phyloP scores from a whole-genome alignment of 2,113 vertebrate species.

The Malurus elegans region DNA sequence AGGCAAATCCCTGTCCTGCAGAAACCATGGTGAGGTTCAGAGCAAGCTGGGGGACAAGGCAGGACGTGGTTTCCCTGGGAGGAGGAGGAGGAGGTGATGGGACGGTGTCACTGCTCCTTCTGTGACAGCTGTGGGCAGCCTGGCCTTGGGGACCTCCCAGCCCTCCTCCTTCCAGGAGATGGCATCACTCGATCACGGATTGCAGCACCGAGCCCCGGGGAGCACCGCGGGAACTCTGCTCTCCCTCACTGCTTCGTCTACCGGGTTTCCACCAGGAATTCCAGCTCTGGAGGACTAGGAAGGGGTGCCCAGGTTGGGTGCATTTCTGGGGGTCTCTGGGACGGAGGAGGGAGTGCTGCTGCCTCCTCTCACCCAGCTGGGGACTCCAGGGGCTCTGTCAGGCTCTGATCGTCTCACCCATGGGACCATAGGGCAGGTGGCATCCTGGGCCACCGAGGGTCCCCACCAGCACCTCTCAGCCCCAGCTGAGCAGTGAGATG shows the following conservation, averaged over 20 bases:
- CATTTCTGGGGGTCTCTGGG: background rate
- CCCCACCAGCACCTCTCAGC: background rate
- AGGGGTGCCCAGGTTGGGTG: background rate
- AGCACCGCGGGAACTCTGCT: background rate
- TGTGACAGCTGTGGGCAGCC: background rate
- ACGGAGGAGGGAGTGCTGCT: background rate
- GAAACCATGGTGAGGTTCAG: background rate
- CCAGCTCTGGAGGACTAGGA: background rate
- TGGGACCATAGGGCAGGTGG: background rate
- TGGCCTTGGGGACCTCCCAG: background rate
- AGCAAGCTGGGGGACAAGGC: background rate
- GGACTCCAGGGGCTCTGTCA: background rate
- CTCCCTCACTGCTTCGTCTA: fast-evolving
- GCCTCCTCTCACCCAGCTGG: background rate
- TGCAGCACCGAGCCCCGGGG: background rate
- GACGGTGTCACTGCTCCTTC: background rate
- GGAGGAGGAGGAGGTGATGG: background rate
- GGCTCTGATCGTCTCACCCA: background rate
- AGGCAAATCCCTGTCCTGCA: background rate
- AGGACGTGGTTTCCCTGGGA: background rate
- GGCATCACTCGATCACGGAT: constrained; percentile 52
- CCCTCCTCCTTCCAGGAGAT: constrained; percentile 50
- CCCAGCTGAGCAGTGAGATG: background rate
- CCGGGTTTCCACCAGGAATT: background rate
- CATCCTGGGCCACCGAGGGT: fast-evolving